Base-by-base conservation (phyloP, 2,888 invertebrate genomes). In the Ophion obscuratus region DNA sequence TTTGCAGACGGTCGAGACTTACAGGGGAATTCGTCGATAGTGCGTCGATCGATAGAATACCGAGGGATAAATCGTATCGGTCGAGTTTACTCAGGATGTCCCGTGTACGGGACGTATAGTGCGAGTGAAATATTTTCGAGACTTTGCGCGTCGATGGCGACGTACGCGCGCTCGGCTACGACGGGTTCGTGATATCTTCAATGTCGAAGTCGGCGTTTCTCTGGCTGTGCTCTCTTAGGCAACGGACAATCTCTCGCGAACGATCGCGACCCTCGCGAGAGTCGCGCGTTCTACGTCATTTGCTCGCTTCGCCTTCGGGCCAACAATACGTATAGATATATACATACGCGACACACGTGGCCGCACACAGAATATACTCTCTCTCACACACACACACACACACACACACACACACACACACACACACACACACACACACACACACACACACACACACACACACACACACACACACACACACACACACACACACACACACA, bases 241-340 rank as follows among this genome's bases (percentile, higher is more conserved):
- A 62, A 70, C 70, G 79, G 44, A 70, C 78, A 79, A 71, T 76
- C 77, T 81, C 68, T 77, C 81, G 74, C 84, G 82, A 87, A 84
- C 88, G 88, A 87, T 84, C 87, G 86, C 77, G 70, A 70, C 67
- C 64, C 82, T 71, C 75, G 64, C 70, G 53, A 27, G 81, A 75
- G 70, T 77, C 71, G 70, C 85, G 59, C 71, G 67, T 68, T 79
- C 77, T 75, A 68, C 84, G 84, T 59, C 75, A 70, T 74, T 75
- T 61, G 75, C 75, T 53, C 79, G 76, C 61, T 83, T 59, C 74
- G 74, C 70, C 83, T 75, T 17, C 59, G 70, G 83, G 64, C 75
- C 57, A 17, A 61, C 27, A 6, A 10, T 59, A 59, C 31, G 11
- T 40, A 61, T 44, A 61, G 20, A 31, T 64, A 31, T 67, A 67